phyloP scores from a whole-genome alignment of 1,140 invertebrate species.

The Drosophila pallidifrons region DNA sequence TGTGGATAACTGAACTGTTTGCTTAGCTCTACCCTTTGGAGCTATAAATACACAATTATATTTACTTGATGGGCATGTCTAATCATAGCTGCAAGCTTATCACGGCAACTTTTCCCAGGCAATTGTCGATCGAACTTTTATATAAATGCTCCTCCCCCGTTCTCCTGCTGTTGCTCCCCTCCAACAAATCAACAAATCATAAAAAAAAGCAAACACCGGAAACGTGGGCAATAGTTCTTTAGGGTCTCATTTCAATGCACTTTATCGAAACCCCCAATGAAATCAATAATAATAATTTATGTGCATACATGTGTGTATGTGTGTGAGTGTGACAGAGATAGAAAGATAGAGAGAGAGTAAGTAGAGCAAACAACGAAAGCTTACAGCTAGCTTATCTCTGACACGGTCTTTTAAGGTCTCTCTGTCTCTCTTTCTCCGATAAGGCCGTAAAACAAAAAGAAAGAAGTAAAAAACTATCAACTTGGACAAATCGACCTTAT shows the following conservation, averaged over 20 bases:
- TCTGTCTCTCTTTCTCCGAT: constrained; percentile 39
- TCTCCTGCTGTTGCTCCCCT: too few species aligned
- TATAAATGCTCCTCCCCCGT: constrained; percentile 24
- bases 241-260: constrained; percentile 54
- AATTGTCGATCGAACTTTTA: constrained; percentile 57
- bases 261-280: constrained; percentile 58
- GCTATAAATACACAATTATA: constrained; percentile 41
- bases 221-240: constrained; percentile 73
- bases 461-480: constrained; percentile 6
- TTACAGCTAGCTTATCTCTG: constrained; percentile 69
- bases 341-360: constrained; percentile 22
- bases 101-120: constrained; percentile 48
- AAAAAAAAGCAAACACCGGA: constrained; percentile 63
- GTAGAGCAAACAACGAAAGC: constrained; percentile 50
- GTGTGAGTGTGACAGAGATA: constrained; percentile 8
- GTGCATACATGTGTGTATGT: constrained; percentile 39
- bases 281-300: constrained; percentile 76
- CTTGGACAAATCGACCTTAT: constrained; percentile 45
- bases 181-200: background rate
- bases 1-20: constrained; percentile 41
- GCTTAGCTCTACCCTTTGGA: constrained; percentile 27
- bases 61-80: constrained; percentile 42
- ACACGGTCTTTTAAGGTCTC: constrained; percentile 48
- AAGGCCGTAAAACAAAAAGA: constrained; percentile 40
- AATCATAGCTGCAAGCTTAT: constrained; percentile 53